A percentile compares a stretch with the other conserved stretches of the same genome.
These are phyloP conservation scores for Carpatolechia fugitivella DNA, from an alignment of 2,888 invertebrate genomes.

Conservation along the genomic window DNA sequence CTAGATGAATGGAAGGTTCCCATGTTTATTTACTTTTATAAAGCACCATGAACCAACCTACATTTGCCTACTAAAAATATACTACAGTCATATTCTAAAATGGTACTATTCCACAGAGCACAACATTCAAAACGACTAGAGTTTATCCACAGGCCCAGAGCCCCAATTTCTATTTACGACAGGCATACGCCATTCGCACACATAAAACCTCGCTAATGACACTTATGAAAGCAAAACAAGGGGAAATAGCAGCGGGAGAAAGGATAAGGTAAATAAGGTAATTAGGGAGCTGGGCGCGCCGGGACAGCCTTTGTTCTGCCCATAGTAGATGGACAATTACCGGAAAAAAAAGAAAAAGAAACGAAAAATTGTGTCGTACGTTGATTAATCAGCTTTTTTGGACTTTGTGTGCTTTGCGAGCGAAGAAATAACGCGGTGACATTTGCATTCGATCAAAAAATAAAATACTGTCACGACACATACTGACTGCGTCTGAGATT, in stretches of 20 bases:
- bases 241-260: background rate
- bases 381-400: background rate
- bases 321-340: no score
- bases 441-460: no score
- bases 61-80: background rate
- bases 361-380: background rate
- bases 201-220: constrained; percentile 21
- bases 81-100: background rate
- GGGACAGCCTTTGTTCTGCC: background rate
- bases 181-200: background rate
- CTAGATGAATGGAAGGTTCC: no score
- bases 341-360: background rate
- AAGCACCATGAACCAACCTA: no score
- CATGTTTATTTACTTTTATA: no score
- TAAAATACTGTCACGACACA: no score
- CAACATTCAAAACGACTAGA: background rate
- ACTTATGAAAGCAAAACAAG: constrained; percentile 23
- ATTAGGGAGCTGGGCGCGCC: background rate
- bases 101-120: no score
- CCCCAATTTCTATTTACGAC: constrained; percentile 16
- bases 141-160: background rate
- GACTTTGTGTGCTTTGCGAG: background rate
- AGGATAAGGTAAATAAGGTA: background rate
- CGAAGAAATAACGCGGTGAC: no score
- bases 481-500: no score